phyloP scores from a whole-genome alignment of 2,888 invertebrate species.

The Oithona nana region DNA sequence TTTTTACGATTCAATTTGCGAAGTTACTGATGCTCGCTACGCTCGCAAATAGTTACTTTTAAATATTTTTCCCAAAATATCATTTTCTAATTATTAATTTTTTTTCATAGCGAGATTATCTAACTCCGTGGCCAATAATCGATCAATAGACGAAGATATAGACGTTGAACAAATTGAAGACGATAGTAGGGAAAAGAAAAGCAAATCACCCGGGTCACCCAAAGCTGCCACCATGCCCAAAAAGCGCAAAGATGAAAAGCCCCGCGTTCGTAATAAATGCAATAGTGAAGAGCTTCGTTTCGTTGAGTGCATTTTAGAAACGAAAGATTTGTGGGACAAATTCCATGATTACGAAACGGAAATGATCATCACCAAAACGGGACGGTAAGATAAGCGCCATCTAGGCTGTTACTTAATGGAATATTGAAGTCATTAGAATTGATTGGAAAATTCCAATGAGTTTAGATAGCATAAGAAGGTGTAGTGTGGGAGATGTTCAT shows the following conservation, averaged over 20 bases:
- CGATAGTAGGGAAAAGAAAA: not conserved
- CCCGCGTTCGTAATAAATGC: not conserved
- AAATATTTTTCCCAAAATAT: too few relatives aligned
- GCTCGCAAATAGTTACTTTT: too few relatives aligned
- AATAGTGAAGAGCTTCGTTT: slow-evolving; percentile 9
- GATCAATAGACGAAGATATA: not conserved
- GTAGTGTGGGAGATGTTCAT: not conserved
- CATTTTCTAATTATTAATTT: not conserved
- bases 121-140: not conserved
- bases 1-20: not conserved
- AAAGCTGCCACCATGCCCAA: not conserved
- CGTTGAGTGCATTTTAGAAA: slow-evolving; percentile 61
- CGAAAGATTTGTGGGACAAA: slow-evolving; percentile 90
- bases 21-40: too few relatives aligned
- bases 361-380: slow-evolving; percentile 39
- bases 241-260: slow-evolving; percentile 5
- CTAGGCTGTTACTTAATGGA: not conserved
- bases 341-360: slow-evolving; percentile 43
- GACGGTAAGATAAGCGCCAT: slow-evolving; percentile 28
- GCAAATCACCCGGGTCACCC: not conserved
- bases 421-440: not conserved
- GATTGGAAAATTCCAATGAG: not conserved
- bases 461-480: slow-evolving; percentile 2
- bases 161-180: slow-evolving; percentile 1
- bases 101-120: not conserved